Percentiles rank a stretch among this genome's conserved stretches.
These are phyloP conservation scores for Fratercula arctica DNA, from an alignment of 2,797 vertebrate species.

Conservation along the genomic window DNA sequence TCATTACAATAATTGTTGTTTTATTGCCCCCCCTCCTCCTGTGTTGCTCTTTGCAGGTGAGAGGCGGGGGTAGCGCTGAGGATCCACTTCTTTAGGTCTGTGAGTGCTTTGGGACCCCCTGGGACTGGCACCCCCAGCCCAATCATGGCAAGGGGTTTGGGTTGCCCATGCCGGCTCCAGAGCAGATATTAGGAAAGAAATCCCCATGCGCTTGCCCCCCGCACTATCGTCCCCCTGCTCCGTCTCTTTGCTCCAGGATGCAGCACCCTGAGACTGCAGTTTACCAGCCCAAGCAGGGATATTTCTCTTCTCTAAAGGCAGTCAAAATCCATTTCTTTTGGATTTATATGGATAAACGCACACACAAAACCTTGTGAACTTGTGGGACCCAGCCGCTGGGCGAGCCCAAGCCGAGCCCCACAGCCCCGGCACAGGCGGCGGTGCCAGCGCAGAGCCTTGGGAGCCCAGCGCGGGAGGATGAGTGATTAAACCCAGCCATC, in stretches of 20 bases:
- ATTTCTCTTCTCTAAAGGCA: background rate
- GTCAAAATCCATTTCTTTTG: background rate
- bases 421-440: background rate
- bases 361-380: rapidly evolving
- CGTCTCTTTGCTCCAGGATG: background rate
- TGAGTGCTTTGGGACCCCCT: background rate
- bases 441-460: background rate
- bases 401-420: background rate
- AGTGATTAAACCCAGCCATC: slow-evolving; percentile 54
- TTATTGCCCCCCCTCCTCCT: background rate
- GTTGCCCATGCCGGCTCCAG: rapidly evolving
- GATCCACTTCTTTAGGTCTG: background rate
- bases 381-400: rapidly evolving
- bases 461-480: background rate
- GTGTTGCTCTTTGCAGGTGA: background rate
- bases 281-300: background rate
- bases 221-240: rapidly evolving
- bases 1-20: background rate
- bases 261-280: rapidly evolving
- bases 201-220: rapidly evolving
- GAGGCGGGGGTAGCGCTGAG: rapidly evolving
- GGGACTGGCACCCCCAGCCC: background rate
- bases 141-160: rapidly evolving
- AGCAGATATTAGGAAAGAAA: background rate
- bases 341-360: background rate